Base-by-base conservation (phyloP, 1,140 invertebrate species). In the Halictus rubicundus region DNA sequence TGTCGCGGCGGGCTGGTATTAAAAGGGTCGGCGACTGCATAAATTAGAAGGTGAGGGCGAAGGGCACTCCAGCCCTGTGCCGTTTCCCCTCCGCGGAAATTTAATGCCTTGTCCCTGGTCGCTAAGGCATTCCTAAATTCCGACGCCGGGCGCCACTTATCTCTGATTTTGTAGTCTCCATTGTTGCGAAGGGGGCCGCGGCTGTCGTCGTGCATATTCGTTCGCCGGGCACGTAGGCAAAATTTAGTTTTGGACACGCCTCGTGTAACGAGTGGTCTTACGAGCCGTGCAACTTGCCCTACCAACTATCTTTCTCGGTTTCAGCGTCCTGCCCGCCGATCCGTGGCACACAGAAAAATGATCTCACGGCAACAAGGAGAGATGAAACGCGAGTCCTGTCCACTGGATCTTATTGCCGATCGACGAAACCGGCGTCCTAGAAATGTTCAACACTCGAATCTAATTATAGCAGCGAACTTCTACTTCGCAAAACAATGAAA, bases 91-190 rank as follows among this genome's bases (percentile, higher is more conserved):
- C 83, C 80, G 68, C 78, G 89, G 85, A 89, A 89, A 89, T 90
- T 90, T 89, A 90, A 87, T 80, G 87, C 64, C 71, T 86, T 73
- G 73, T 86, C 78, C 86, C 83, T 68, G 49, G 52, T 39, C 46
- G 54, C 71, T 42, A 68, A 82, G 79, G 78, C 78, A 85, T 87
- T 88, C 71, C 78, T 74, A 78, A 76, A 88, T 83, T 89, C 75
- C 77, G 68, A 81, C 57, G 78, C 59, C 59, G 66, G 52, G 42
- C 77, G 70, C 59, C 82, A 88, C 88, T 91, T 90, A 84, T 84
- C 89, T 86, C 82, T 80, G 88, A 89, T 88, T 89, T 88, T 82
- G 82, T 81, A 86, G 68, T 78, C 79, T 72, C 83, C 81, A 89
- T 89, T 89, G 83, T 87, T 57, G 63, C 65, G 7, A 27, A 27